Base-by-base conservation (phyloP, 2,888 invertebrate species). In the Epirrhoe tristata region DNA sequence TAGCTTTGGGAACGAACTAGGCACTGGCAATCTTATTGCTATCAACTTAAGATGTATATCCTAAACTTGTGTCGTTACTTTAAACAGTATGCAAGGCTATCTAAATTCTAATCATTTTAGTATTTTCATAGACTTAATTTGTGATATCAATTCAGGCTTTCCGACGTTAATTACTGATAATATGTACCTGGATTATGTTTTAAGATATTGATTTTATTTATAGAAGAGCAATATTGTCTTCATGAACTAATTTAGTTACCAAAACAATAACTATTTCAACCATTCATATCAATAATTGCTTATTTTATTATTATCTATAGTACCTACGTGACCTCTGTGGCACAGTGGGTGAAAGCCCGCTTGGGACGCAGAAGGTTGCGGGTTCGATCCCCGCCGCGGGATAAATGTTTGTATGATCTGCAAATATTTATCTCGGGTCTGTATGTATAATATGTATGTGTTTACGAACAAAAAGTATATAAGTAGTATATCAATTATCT, bases 51-150 rank as follows among this genome's bases (percentile, higher is more conserved):
- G 50, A 31, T 39, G 32, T 56, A 59, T 65, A 36, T 43, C 16
- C 50, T 43, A 17, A 64, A 43, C 54, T n/a, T 6, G 7, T 58
- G 52, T 64, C 59, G 51, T 10, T 46, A 8, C n/a, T 34, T 56
- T 59, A 51, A 64, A 65, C 14, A 58, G 50, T 24, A 58, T 58
- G 12, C 36, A 58, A 50, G 36, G 17, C 67, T 67, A 73, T 69
- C 75, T 71, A 73, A 76, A 60, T 60, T 12, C 53, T 68, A 24
- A 58, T 70, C 48, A 63, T 66, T 71, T 76, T 75, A 76, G 65
- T 56, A 60, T 52, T 56, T 43, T 51, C 61, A 61, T 61, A 24
- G 34, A 56, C 12, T 39, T 51, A 32, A 32, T 52, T 46, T 55
- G n/a, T 36, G 55, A 55, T 61, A 50, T 36, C 7, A 55, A 31